These are phyloP conservation scores for Neostethus bicornis DNA, from an alignment of 2,797 vertebrate genomes.

Conservation along the genomic window DNA sequence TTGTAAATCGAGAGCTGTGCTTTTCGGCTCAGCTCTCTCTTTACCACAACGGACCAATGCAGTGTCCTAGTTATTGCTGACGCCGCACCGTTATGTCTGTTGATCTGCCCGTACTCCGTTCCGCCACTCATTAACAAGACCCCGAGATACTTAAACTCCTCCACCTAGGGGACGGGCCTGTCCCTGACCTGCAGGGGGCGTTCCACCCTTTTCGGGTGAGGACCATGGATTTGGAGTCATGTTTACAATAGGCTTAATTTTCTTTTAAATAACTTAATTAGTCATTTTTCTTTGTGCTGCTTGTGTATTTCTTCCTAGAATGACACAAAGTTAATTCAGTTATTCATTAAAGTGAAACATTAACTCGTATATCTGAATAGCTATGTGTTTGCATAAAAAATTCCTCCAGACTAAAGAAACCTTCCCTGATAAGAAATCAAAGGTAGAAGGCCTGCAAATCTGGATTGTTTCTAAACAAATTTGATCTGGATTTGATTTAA, in stretches of 20 bases:
- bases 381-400: conserved; percentile 14
- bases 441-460: background rate
- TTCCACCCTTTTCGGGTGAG: too few relatives aligned
- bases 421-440: background rate
- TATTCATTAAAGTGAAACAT: conserved; percentile 22
- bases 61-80: too few relatives aligned
- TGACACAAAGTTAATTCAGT: background rate
- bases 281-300: background rate
- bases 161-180: too few relatives aligned
- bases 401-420: background rate
- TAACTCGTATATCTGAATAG: background rate
- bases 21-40: too few relatives aligned
- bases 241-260: background rate
- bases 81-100: too few relatives aligned
- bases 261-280: background rate
- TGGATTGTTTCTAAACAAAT: background rate
- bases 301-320: background rate
- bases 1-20: too few relatives aligned
- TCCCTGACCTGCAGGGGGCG: too few relatives aligned
- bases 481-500: background rate
- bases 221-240: too few relatives aligned
- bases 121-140: too few relatives aligned
- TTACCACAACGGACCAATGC: too few relatives aligned
- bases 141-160: too few relatives aligned
- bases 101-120: too few relatives aligned